Evolutionary conservation across 2,113 vertebrate genomes (phyloP), one percentile per base, ranked within the genome.

Genomic region (Narcine bancroftii): DNA sequence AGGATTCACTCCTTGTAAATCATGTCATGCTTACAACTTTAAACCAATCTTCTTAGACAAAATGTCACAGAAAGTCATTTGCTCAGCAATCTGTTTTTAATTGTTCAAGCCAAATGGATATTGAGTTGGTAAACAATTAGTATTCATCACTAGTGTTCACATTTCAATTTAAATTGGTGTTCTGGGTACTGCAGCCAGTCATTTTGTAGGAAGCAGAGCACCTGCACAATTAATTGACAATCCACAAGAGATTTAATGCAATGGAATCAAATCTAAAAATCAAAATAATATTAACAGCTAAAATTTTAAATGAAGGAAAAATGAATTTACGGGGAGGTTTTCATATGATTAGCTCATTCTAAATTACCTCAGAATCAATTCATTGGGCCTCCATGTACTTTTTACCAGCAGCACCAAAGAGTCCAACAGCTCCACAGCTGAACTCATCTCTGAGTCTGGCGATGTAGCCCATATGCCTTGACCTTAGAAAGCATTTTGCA

Each of bases 81-180:
- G 39, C 89, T 91, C 89, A 71, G 24, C 65, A 91, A 91, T 91
- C 36, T 91, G 89, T 91, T 91, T 65, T 47, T 47, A 69, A 63
- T n/a, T 56, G 83, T 87, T 24, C 63, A 71, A 42, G 63, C 63
- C 89, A 91, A 65, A 45, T 91, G 47, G 63, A 42, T 91, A 42
- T 29, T 69, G 65, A 26, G 89, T 71, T 91, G 89, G 89, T 69
- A 47, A 91, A 63, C 60, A 66, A 89, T 89, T 89, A 89, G 85
- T 66, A 91, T 71, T 66, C 39, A 91, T 19, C 89, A 47, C 42
- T 47, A 26, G 89, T 47, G 26, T 91, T 6, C 69, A 53, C 9
- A 47, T 91, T 91, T 42, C 36, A 66, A 47, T 91, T 91, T 91
- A 69, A 24, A 91, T 69, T 91, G 45, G 26, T 47, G 42, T 47